Percentiles rank a stretch among this genome's conserved stretches.
Conservation (phyloP, 2,113 vertebrate species). For the Herpetotheres cachinnans region DNA sequence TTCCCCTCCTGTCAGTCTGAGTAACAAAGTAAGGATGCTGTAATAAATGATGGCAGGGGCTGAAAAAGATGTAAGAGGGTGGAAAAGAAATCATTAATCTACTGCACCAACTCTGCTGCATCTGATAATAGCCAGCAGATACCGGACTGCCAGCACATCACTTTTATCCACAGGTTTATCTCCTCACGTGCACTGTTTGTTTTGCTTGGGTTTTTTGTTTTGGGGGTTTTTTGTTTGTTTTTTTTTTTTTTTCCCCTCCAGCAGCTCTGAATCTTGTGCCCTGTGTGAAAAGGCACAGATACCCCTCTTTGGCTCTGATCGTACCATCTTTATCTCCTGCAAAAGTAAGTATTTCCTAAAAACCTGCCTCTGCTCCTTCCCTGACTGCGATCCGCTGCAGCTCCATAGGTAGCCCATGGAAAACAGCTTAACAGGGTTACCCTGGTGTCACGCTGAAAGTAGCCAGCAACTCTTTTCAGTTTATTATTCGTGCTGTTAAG, state of each 20-base stretch:
- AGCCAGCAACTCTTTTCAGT: constrained; percentile 17
- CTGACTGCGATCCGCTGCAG: neutral
- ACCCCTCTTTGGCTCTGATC: neutral
- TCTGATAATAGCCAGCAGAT: neutral
- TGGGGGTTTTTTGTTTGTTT: neutral
- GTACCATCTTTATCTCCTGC: neutral
- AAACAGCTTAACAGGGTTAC: neutral
- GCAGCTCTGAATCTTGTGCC: neutral
- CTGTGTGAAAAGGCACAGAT: neutral
- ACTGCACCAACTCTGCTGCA: neutral
- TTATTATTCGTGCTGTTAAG: constrained; percentile 33
- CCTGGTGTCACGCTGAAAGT: neutral
- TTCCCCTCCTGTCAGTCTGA: constrained; percentile 2
- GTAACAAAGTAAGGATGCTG: neutral
- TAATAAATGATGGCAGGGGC: constrained; percentile 13
- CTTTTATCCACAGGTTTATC: neutral
- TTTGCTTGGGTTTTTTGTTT: neutral
- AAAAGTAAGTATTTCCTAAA: neutral
- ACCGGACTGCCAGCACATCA: neutral
- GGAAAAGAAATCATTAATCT: constrained; percentile 46
- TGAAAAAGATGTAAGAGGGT: constrained; percentile 24
- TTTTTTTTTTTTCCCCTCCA: neutral
- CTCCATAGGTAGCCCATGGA: neutral
- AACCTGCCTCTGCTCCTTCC: neutral
- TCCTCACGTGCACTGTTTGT: neutral